A percentile compares a stretch with the other conserved stretches of the same genome.
phyloP scores from a whole-genome alignment of 1,140 invertebrate genomes.

The Tetragnatha versicolor region DNA sequence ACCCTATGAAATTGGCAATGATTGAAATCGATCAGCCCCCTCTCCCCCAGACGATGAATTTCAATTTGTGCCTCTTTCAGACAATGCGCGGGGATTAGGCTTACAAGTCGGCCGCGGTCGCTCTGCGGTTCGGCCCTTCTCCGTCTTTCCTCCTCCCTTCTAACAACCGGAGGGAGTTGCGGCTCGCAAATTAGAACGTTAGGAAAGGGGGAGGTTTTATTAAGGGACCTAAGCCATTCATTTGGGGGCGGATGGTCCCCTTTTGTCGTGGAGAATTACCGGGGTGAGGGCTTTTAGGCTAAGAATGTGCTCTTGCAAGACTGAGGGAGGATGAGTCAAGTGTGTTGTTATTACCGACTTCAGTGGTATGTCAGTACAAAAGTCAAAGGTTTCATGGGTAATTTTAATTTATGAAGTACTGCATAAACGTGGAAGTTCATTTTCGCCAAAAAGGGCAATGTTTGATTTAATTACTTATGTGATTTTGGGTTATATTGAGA shows the following conservation, averaged over 20 bases:
- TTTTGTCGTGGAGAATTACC: background rate
- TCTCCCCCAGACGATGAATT: conserved; percentile 38
- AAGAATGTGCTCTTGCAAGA: too few species aligned
- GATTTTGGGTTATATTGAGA: too few species aligned
- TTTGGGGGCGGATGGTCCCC: background rate
- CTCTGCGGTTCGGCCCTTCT: background rate
- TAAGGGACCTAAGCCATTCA: background rate
- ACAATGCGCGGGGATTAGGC: conserved; percentile 31
- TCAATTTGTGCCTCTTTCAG: conserved; percentile 28
- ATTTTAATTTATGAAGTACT: too few species aligned
- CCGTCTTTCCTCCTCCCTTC: background rate
- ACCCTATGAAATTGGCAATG: conserved; percentile 49
- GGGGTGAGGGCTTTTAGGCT: too few species aligned
- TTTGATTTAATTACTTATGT: too few species aligned
- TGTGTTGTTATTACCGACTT: too few species aligned
- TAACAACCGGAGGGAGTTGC: background rate
- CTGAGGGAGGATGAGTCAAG: too few species aligned
- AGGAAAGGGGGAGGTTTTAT: background rate
- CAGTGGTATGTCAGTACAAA: too few species aligned
- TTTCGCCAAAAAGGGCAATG: too few species aligned
- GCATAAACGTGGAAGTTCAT: too few species aligned
- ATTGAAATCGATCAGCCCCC: conserved; percentile 47
- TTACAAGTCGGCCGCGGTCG: background rate
- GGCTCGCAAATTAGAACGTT: background rate
- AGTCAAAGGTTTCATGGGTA: too few species aligned